Percentiles rank a stretch among this genome's conserved stretches.
phyloP scores from a whole-genome alignment of 2,888 invertebrate genomes.

The Trichogramma evanescens region DNA sequence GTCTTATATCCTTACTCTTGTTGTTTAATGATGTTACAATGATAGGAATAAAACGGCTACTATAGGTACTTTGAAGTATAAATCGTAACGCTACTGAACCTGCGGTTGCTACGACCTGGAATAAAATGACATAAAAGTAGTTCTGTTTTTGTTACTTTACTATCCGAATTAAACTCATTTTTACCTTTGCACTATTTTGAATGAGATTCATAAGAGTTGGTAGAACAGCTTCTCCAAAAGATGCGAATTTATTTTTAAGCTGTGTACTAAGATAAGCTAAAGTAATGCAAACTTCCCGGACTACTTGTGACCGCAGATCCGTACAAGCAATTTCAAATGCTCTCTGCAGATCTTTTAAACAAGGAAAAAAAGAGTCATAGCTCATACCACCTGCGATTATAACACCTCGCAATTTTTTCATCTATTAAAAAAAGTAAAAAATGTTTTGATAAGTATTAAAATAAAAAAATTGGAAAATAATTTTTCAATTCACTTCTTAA shows the following conservation, averaged over 20 bases:
- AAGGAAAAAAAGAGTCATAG: slow-evolving; percentile 64
- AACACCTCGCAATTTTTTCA: slow-evolving; percentile 79
- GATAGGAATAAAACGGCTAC: slow-evolving; percentile 72
- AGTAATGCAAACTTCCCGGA: slow-evolving; percentile 91
- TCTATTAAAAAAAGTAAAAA: slow-evolving; percentile 49
- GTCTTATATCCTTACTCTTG: slow-evolving; percentile 88
- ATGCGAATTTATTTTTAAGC: slow-evolving; percentile 75
- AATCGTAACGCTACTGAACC: slow-evolving; percentile 81
- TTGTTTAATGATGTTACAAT: slow-evolving; percentile 69
- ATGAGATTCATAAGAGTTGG: slow-evolving; percentile 81
- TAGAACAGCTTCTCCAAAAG: slow-evolving; percentile 76
- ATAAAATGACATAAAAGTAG: slow-evolving; percentile 11
- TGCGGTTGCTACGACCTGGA: slow-evolving; percentile 79
- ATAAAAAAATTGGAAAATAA: too few relatives aligned
- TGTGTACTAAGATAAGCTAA: slow-evolving; percentile 86
- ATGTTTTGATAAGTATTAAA: neutral
- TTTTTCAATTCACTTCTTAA: neutral
- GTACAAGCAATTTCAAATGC: slow-evolving; percentile 76
- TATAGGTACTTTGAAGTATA: slow-evolving; percentile 78
- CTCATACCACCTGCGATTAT: slow-evolving; percentile 73
- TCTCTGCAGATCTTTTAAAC: slow-evolving; percentile 72
- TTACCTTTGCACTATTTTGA: slow-evolving; percentile 91
- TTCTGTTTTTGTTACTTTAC: too few relatives aligned
- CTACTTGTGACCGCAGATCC: slow-evolving; percentile 88
- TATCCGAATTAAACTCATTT: slow-evolving; percentile 2